Evolutionary conservation across 2,888 invertebrate species (phyloP).

Genomic region (Pristionchus japonicus): DNA sequence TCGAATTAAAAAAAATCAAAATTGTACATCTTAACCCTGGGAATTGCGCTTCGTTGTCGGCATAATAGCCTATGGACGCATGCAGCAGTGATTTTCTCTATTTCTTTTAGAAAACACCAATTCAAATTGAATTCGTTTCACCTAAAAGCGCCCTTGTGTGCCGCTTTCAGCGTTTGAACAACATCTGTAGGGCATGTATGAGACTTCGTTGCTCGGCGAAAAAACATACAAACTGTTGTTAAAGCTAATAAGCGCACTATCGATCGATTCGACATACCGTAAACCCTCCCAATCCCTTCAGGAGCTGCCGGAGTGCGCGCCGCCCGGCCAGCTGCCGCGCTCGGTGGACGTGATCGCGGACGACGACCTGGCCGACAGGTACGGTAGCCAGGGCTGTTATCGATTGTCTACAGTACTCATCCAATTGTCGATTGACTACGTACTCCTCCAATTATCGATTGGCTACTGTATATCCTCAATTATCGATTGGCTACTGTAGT

Average conservation of each 20-base stretch:
- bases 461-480: neutral
- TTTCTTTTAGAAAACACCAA: neutral
- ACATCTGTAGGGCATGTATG: too few species aligned
- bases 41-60: neutral
- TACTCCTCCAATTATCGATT: neutral
- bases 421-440: neutral
- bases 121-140: too few species aligned
- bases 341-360: constrained; percentile 95
- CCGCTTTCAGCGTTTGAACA: too few species aligned
- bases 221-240: too few species aligned
- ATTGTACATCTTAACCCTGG: too few species aligned
- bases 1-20: too few species aligned
- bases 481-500: neutral
- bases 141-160: too few species aligned
- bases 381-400: constrained; percentile 9
- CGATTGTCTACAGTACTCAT: neutral
- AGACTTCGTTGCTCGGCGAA: too few species aligned
- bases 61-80: neutral
- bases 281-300: constrained; percentile 46
- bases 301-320: constrained; percentile 99
- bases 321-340: constrained; percentile 89
- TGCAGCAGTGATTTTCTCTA: neutral
- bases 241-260: too few species aligned
- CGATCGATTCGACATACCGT: neutral
- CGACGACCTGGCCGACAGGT: constrained; percentile 91